Base-by-base conservation (phyloP, 1,140 invertebrate species). In the Halotydeus destructor region DNA sequence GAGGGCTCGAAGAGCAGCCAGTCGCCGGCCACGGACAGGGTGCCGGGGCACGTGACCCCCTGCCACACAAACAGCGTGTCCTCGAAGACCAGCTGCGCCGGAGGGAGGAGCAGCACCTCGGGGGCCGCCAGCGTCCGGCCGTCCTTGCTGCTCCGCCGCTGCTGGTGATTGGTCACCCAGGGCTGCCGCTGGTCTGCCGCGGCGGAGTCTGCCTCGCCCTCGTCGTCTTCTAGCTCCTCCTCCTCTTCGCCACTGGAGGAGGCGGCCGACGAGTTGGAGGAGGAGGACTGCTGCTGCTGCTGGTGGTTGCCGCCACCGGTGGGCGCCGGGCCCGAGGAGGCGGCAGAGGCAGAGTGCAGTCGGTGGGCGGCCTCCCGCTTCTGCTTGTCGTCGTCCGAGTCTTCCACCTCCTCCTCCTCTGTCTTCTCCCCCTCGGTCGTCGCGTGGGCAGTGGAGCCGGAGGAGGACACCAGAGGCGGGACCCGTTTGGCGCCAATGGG, bases 401-500 rank as follows among this genome's bases (percentile, higher is more conserved):
- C 11, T 5, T 33, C 28, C 22, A 23, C 33, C 2, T 8, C 14
- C 24, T 14, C 24, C 5, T 39, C 27, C 14, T 31, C 5, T 26
- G 38, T n/a, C n/a, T n/a, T n/a, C n/a, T n/a, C n/a, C n/a, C n/a
- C n/a, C n/a, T n/a, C n/a, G n/a, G n/a, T n/a, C n/a, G n/a, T n/a
- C n/a, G n/a, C n/a, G n/a, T n/a, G n/a, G n/a, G n/a, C n/a, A n/a
- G n/a, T n/a, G n/a, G n/a, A n/a, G n/a, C n/a, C n/a, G n/a, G n/a
- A n/a, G n/a, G n/a, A n/a, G n/a, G n/a, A n/a, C n/a, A n/a, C n/a
- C n/a, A n/a, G n/a, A n/a, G n/a, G n/a, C n/a, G n/a, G n/a, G 26
- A 94, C 94, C 14, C 93, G 74, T 36, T 98, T 85, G 65, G 98
- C 93, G 41, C 82, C 86, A 65, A 99, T 97, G 65, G 94, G 81